Percentiles rank a stretch among this genome's conserved stretches.
These are phyloP conservation scores for Trichopria drosophilae DNA, from an alignment of 2,888 invertebrate species.

Conservation along the genomic window DNA sequence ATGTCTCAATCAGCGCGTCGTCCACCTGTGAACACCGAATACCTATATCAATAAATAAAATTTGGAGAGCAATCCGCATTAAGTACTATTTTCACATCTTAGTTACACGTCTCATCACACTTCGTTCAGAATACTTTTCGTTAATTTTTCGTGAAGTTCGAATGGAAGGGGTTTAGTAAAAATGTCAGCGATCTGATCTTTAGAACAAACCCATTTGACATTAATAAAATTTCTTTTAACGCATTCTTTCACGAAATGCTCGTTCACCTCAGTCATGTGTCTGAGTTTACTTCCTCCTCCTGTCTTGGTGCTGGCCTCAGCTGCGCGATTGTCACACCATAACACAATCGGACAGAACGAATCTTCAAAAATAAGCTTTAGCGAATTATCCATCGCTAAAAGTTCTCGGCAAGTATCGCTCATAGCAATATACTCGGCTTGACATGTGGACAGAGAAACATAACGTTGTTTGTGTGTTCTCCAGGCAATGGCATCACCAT, in stretches of 20 bases:
- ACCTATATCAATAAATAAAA: no score
- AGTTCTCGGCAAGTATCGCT: constrained; percentile 20
- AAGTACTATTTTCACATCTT: no score
- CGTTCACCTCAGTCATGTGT: no score
- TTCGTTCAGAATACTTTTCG: no score
- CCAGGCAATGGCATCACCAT: constrained; percentile 22
- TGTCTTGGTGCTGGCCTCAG: constrained; percentile 10
- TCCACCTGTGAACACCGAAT: no score
- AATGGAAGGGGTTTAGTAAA: constrained; percentile 10
- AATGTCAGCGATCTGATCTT: constrained; percentile 15
- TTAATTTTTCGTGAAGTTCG: no score
- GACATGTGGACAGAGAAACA: constrained; percentile 15
- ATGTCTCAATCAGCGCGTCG: no score
- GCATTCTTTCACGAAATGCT: no score
- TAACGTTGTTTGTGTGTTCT: constrained; percentile 19
- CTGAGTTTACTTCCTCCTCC: constrained; percentile 17
- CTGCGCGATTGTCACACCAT: constrained; percentile 32
- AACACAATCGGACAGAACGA: constrained; percentile 20
- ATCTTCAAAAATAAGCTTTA: constrained; percentile 9
- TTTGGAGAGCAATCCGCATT: no score
- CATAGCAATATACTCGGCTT: constrained; percentile 27
- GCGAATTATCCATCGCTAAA: constrained; percentile 8
- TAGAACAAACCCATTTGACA: constrained; percentile 13
- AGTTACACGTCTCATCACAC: no score
- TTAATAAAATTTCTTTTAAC: constrained; percentile 20